Evolutionary conservation across 2,888 invertebrate genomes (phyloP), one percentile per base, ranked within the genome.

Genomic region (Nomada flava): DNA sequence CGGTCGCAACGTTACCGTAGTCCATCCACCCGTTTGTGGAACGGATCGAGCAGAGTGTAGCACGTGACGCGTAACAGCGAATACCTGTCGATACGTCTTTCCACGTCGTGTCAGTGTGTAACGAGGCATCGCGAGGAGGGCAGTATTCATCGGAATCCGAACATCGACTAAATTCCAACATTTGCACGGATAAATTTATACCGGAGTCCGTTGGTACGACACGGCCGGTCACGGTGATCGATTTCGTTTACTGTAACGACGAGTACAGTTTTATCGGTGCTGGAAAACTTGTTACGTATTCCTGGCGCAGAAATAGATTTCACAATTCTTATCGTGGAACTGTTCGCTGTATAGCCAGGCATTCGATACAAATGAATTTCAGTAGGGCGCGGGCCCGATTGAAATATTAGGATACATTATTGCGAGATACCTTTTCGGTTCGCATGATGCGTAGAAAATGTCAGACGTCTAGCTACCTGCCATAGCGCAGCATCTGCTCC

Each of bases 401-500:
- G 60, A 72, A 76, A 70, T n/a, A 50, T 42, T 23, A 57, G 42
- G 3, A 26, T 55, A 72, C 62, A 52, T 29, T 23, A 47, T 23
- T 20, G 36, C 3, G 69, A 5, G 5, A 20, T 9, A 36, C 50
- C 42, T 36, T 71, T 62, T 53, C 55, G 20, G 5, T 26, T 55
- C 64, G 2, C 23, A 26, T 15, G 20, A 18, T 2, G 11, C 23
- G 57, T 11, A 50, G 47, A 36, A 18, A 59, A 67, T 74, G 65
- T 50, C 18, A 18, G 11, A 18, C 29, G 20, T 53, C 29, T 13
- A 29, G 5, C 57, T 76, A 69, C 69, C 50, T 65, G 64, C 15
- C 7, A 55, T 36, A 29, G 29, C n/a, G 23, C 69, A 57, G 23
- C 83, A 71, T 82, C 77, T 82, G 82, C 57, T 36, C 55, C 23